phyloP scores from a whole-genome alignment of 2,888 invertebrate genomes.

The Cryptocheilus praepositus region DNA sequence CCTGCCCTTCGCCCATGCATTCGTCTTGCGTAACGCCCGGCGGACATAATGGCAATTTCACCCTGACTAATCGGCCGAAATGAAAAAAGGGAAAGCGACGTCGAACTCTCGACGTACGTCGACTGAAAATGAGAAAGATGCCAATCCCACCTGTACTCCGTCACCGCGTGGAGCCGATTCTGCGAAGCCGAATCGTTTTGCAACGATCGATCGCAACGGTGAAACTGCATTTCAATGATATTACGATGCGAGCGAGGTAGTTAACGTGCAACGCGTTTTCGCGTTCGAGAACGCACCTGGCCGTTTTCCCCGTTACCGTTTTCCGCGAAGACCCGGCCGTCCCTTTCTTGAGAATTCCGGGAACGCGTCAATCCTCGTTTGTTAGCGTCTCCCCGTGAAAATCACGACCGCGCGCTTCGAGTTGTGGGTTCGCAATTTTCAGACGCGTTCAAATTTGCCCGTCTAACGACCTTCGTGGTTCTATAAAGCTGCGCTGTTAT shows the following conservation, averaged over 20 bases:
- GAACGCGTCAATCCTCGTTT: too few species aligned
- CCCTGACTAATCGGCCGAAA: neutral
- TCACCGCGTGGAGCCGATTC: conserved; percentile 15
- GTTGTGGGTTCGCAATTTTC: too few species aligned
- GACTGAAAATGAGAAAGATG: conserved; percentile 24
- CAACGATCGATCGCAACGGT: conserved; percentile 37
- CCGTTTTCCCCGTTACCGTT: conserved; percentile 20
- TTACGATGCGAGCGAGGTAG: conserved; percentile 30
- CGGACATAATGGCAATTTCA: neutral
- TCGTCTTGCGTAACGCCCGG: neutral
- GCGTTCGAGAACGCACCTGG: conserved; percentile 12
- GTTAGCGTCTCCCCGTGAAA: too few species aligned
- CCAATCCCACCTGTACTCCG: conserved; percentile 40
- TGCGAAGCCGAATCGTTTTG: conserved; percentile 43
- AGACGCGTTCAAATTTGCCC: too few species aligned
- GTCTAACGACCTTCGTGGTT: too few species aligned
- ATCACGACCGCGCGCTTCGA: too few species aligned
- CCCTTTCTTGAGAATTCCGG: too few species aligned
- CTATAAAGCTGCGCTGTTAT: too few species aligned
- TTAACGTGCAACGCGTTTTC: too few species aligned
- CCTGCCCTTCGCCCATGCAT: too few species aligned
- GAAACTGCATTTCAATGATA: conserved; percentile 41
- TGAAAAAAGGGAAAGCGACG: neutral
- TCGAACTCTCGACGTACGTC: neutral
- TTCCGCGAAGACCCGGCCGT: conserved; percentile 20